A percentile compares a stretch with the other conserved stretches of the same genome.
Conservation (phyloP, 2,888 invertebrate genomes). For the Leptogaster cylindrica region DNA sequence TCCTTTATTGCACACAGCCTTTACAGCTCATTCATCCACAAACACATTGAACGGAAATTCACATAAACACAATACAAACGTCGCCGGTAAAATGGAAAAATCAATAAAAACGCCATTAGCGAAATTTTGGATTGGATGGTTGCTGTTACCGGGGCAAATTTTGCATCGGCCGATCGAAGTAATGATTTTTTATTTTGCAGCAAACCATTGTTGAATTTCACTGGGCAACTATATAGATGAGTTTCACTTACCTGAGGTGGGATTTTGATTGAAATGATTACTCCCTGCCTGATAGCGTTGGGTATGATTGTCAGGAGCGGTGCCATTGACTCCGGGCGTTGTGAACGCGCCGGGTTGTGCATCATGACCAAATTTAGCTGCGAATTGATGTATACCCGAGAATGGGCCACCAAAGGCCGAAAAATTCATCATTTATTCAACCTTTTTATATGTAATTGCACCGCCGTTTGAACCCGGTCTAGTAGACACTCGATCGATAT, state of each 20-base stretch:
- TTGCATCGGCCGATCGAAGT: background rate
- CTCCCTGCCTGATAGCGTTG: slow-evolving; percentile 62
- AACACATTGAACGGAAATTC: slow-evolving; percentile 40
- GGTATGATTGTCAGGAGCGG: slow-evolving; percentile 59
- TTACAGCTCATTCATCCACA: background rate
- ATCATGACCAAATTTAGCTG: slow-evolving; percentile 61
- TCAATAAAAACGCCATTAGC: slow-evolving; percentile 54
- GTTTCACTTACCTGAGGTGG: slow-evolving; percentile 44
- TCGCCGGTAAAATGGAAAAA: slow-evolving; percentile 51
- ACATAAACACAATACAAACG: slow-evolving; percentile 45
- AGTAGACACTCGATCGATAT: slow-evolving; percentile 25
- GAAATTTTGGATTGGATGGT: slow-evolving; percentile 34
- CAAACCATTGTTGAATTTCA: background rate
- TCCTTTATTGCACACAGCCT: background rate
- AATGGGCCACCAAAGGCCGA: slow-evolving; percentile 62
- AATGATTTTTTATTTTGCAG: slow-evolving; percentile 34
- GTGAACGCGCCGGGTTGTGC: slow-evolving; percentile 60
- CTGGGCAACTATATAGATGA: background rate
- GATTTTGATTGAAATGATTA: slow-evolving; percentile 62
- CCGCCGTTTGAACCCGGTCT: slow-evolving; percentile 18
- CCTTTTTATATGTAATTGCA: background rate
- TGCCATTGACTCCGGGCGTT: slow-evolving; percentile 57
- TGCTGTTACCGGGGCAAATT: slow-evolving; percentile 38
- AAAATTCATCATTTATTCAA: slow-evolving; percentile 61
- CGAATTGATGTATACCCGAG: slow-evolving; percentile 62